phyloP scores from a whole-genome alignment of 2,113 vertebrate species.

The Pedetes capensis region DNA sequence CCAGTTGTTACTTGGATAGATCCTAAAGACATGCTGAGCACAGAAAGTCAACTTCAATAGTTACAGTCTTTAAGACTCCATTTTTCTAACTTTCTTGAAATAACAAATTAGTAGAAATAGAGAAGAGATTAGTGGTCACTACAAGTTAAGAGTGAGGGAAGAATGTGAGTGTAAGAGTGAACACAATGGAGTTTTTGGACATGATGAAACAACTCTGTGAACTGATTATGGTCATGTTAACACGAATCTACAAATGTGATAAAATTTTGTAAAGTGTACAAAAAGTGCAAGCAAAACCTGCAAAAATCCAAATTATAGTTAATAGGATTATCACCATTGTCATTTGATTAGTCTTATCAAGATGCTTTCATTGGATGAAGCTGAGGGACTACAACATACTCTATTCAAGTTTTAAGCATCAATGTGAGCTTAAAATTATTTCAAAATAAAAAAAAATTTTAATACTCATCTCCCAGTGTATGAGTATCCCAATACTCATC shows the following conservation, averaged over 20 bases:
- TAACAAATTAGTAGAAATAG: background rate
- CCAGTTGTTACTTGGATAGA: background rate
- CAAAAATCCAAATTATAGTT: background rate
- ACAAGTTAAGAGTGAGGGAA: background rate
- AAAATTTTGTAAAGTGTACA: background rate
- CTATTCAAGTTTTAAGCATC: background rate
- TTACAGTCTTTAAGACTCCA: background rate
- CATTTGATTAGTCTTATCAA: background rate
- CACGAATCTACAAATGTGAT: background rate
- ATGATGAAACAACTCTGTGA: background rate
- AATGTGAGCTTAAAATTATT: background rate
- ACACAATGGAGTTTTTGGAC: background rate
- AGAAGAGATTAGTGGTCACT: background rate
- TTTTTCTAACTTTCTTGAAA: background rate
- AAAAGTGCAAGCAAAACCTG: background rate
- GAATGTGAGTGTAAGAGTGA: background rate
- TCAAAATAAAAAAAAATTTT: background rate
- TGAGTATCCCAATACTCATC: no score
- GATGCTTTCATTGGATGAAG: background rate
- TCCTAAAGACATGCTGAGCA: background rate
- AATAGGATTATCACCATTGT: background rate
- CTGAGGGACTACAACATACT: background rate
- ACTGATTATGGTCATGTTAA: background rate
- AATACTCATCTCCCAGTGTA: background rate
- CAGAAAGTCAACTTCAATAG: background rate